Conservation (phyloP, 35 echinoderm and acorn worm species). For the Heliocidaris erythrogramma region DNA sequence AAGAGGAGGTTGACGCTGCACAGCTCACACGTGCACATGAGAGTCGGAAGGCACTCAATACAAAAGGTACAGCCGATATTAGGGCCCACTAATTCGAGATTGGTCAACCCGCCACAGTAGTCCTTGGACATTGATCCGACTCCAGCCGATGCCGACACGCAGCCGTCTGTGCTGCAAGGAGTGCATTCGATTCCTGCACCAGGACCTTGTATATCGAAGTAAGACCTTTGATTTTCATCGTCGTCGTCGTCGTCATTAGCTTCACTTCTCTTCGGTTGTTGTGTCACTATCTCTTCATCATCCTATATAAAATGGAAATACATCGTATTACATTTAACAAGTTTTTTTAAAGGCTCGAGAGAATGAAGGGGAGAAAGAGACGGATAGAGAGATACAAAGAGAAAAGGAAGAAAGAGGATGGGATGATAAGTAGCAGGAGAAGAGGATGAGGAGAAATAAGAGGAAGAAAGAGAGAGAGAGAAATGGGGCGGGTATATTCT, state of each 20-base stretch:
- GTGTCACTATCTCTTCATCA: neutral
- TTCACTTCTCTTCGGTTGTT: neutral
- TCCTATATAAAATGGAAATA: neutral
- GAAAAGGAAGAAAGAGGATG: no score
- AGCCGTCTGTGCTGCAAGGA: neutral
- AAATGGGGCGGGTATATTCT: no score
- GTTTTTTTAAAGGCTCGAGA: no score
- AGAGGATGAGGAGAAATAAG: no score
- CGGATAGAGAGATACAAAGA: no score
- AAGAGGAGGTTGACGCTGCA: slow-evolving; percentile 7
- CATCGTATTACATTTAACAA: no score
- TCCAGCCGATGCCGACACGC: neutral
- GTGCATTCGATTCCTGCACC: neutral
- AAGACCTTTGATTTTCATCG: no score
- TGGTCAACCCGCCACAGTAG: neutral
- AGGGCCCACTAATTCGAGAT: neutral
- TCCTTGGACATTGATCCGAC: neutral
- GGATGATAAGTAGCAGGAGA: no score
- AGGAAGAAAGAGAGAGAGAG: no score
- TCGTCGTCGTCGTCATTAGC: no score
- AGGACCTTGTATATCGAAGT: neutral
- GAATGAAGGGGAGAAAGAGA: no score
- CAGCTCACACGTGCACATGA: slow-evolving; percentile 6
- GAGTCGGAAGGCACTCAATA: no score
- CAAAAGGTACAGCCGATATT: neutral